These are phyloP conservation scores for Alligator sinensis DNA, from an alignment of 2,113 vertebrate genomes.

Conservation along the genomic window DNA sequence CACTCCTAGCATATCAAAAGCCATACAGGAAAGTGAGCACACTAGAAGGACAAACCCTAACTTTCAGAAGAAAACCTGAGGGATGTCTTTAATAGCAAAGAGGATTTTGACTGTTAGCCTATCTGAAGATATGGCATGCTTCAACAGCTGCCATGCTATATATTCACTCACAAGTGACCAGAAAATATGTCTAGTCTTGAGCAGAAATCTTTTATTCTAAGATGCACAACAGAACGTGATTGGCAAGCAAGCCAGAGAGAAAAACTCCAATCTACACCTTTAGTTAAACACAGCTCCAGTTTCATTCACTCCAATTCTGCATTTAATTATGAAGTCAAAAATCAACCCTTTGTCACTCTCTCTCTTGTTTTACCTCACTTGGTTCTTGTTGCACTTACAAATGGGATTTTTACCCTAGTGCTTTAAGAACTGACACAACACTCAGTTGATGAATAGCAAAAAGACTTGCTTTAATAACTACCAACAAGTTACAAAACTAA, in stretches of 20 bases:
- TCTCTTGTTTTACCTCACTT: slow-evolving; percentile 2
- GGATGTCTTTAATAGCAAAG: not conserved
- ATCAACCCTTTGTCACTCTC: not conserved
- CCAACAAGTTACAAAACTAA: too few species aligned
- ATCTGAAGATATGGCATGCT: fast-evolving
- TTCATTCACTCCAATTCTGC: slow-evolving; percentile 14
- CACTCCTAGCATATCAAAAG: not conserved
- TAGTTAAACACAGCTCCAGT: slow-evolving; percentile 9
- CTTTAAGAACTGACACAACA: too few species aligned
- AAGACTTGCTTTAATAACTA: too few species aligned
- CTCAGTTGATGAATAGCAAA: too few species aligned
- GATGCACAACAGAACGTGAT: not conserved
- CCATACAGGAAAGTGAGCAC: not conserved
- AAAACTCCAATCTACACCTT: not conserved
- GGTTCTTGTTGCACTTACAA: not conserved
- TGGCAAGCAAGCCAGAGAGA: not conserved
- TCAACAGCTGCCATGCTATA: not conserved
- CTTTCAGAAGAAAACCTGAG: not conserved
- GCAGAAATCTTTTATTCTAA: not conserved
- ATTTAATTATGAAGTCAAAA: slow-evolving; percentile 50
- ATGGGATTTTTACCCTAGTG: too few species aligned
- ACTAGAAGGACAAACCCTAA: not conserved
- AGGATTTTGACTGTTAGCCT: not conserved
- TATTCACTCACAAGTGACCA: not conserved
- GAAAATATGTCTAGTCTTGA: not conserved